phyloP scores from a whole-genome alignment of 2,797 vertebrate species.

The Champsocephalus esox region DNA sequence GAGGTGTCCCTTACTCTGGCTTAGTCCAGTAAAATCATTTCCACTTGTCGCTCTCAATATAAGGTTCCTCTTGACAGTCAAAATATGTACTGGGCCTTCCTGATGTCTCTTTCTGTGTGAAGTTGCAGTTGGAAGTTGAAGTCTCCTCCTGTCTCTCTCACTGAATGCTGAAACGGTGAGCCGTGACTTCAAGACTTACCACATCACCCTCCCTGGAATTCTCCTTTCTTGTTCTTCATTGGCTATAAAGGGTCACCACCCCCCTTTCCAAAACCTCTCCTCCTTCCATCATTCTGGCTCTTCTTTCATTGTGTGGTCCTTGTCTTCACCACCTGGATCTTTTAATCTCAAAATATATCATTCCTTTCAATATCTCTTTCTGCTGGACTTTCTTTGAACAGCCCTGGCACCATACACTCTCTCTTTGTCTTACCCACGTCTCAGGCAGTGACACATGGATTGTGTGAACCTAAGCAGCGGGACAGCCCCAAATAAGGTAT shows the following conservation, averaged over 20 bases:
- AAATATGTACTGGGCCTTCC: constrained; percentile 29
- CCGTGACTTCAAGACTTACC: constrained; percentile 58
- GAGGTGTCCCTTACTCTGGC: constrained; percentile 30
- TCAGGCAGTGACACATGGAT: constrained; percentile 74
- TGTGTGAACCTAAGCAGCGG: constrained; percentile 70
- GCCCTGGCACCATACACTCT: constrained; percentile 29
- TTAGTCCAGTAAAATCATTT: constrained; percentile 19
- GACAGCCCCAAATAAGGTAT: constrained; percentile 85
- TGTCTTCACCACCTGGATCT: constrained; percentile 37
- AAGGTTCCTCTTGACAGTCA: constrained; percentile 21
- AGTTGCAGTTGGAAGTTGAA: background rate
- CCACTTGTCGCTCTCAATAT: constrained; percentile 36
- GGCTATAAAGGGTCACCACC: constrained; percentile 78
- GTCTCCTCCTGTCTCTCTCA: constrained; percentile 39
- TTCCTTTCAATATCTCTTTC: constrained; percentile 17
- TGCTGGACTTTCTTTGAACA: constrained; percentile 34
- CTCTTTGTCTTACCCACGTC: constrained; percentile 62
- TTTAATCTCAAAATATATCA: constrained; percentile 15
- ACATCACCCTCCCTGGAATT: constrained; percentile 75
- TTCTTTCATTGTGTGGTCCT: constrained; percentile 43
- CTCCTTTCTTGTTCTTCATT: constrained; percentile 78
- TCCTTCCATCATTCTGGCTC: constrained; percentile 66
- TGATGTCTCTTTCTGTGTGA: constrained; percentile 16
- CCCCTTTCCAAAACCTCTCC: constrained; percentile 73
- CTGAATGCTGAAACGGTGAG: constrained; percentile 42